Percentiles rank a stretch among this genome's conserved stretches.
These are phyloP conservation scores for Syrmaticus mikado DNA, from an alignment of 2,113 vertebrate genomes.

Conservation along the genomic window DNA sequence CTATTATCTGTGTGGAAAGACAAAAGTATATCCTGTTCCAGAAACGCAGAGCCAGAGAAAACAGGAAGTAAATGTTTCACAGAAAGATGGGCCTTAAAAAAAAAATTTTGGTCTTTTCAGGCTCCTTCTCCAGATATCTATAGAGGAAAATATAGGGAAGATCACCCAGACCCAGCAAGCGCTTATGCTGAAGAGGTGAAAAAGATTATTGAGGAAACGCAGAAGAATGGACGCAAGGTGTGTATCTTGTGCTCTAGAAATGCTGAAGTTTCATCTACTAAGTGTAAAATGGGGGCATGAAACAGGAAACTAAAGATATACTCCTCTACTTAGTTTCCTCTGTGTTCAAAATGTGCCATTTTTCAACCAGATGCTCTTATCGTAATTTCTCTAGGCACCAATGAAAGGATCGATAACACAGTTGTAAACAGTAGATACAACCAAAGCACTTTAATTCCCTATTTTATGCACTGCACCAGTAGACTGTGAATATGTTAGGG, in stretches of 20 bases:
- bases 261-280: not conserved
- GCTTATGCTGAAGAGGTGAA: conserved; percentile 93
- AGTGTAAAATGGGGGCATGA: not conserved
- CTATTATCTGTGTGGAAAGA: not conserved
- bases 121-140: conserved; percentile 93
- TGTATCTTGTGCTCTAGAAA: conserved; percentile 13
- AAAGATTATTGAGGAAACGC: conserved; percentile 84
- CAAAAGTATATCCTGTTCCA: not conserved
- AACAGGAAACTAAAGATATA: not conserved
- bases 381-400: not conserved
- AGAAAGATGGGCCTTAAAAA: not conserved
- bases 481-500: not conserved
- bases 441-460: not conserved
- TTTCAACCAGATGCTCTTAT: not conserved
- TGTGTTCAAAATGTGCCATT: not conserved
- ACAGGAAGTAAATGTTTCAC: not conserved
- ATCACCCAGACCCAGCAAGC: conserved; percentile 85
- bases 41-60: not conserved
- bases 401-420: not conserved
- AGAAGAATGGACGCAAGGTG: conserved; percentile 87
- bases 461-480: not conserved
- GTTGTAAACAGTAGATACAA: not conserved
- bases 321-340: conserved; percentile 3
- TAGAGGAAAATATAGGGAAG: conserved; percentile 91
- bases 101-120: conserved; percentile 70